These are phyloP conservation scores for Synanthedon tipuliformis DNA, from an alignment of 2,888 invertebrate genomes.

Conservation along the genomic window DNA sequence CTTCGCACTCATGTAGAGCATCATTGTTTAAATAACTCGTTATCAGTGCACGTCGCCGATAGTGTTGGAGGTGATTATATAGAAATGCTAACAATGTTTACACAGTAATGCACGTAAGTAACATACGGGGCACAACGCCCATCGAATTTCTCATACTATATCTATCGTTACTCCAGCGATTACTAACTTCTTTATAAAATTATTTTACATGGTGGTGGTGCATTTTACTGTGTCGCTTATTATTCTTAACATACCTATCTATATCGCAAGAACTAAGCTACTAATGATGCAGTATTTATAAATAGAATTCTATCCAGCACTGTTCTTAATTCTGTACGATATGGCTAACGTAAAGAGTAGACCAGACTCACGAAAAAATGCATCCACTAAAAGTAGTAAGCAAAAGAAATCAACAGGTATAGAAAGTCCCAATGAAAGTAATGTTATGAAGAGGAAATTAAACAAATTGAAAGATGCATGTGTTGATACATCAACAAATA, in stretches of 20 bases:
- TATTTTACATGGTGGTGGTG: slow-evolving; percentile 48
- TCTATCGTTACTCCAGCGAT: background rate
- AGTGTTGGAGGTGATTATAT: slow-evolving; percentile 52
- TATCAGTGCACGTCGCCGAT: slow-evolving; percentile 44
- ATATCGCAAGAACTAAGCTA: slow-evolving; percentile 18
- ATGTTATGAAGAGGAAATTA: background rate
- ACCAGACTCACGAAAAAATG: slow-evolving; percentile 40
- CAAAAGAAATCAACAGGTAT: slow-evolving; percentile 33
- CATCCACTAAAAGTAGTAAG: slow-evolving; percentile 29
- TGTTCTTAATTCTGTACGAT: slow-evolving; percentile 8
- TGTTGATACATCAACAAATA: background rate
- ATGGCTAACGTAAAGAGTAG: slow-evolving; percentile 60
- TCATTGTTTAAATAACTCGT: slow-evolving; percentile 60
- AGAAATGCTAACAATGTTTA: slow-evolving; percentile 34
- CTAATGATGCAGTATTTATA: slow-evolving; percentile 26
- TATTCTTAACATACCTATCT: slow-evolving; percentile 11
- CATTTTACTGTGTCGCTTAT: slow-evolving; percentile 11
- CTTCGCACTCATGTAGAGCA: slow-evolving; percentile 49
- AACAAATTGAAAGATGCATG: background rate
- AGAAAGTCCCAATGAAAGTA: background rate
- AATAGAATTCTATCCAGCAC: background rate
- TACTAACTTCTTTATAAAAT: slow-evolving; percentile 12
- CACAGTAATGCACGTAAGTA: slow-evolving; percentile 1
- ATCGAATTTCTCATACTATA: slow-evolving; percentile 4
- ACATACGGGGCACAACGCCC: slow-evolving; percentile 46